phyloP scores from a whole-genome alignment of 2,888 invertebrate genomes.

The Cheilosia urbana region DNA sequence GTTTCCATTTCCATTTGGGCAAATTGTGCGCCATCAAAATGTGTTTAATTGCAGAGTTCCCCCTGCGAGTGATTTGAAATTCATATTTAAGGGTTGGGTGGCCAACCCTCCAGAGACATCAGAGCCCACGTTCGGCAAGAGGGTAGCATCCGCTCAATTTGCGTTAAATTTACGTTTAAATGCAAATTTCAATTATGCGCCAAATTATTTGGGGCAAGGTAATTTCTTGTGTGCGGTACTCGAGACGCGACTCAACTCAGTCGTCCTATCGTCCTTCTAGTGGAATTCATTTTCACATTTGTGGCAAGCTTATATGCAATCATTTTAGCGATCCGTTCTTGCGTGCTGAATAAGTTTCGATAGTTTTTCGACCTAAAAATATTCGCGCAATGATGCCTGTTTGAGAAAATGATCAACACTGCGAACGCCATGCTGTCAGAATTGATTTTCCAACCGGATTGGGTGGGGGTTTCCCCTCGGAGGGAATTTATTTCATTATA shows the following conservation, averaged over 20 bases:
- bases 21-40: constrained; percentile 62
- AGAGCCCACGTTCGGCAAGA: not conserved
- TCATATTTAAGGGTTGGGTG: constrained; percentile 52
- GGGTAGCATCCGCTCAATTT: constrained; percentile 51
- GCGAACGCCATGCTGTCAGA: not conserved
- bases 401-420: not conserved
- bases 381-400: not conserved
- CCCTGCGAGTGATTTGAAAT: constrained; percentile 48
- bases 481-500: constrained; percentile 38
- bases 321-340: not conserved
- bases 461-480: not conserved
- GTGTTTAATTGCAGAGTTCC: constrained; percentile 52
- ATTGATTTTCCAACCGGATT: not conserved
- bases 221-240: constrained; percentile 7
- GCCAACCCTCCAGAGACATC: constrained; percentile 27
- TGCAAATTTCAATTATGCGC: constrained; percentile 59
- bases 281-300: not conserved
- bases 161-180: constrained; percentile 47
- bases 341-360: not conserved
- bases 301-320: not conserved
- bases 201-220: constrained; percentile 45
- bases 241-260: not conserved
- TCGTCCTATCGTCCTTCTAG: not conserved
- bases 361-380: not conserved
- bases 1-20: constrained; percentile 35